A percentile compares a stretch with the other conserved stretches of the same genome.
Conservation (phyloP, 2,797 vertebrate genomes). For the Agapornis canus region DNA sequence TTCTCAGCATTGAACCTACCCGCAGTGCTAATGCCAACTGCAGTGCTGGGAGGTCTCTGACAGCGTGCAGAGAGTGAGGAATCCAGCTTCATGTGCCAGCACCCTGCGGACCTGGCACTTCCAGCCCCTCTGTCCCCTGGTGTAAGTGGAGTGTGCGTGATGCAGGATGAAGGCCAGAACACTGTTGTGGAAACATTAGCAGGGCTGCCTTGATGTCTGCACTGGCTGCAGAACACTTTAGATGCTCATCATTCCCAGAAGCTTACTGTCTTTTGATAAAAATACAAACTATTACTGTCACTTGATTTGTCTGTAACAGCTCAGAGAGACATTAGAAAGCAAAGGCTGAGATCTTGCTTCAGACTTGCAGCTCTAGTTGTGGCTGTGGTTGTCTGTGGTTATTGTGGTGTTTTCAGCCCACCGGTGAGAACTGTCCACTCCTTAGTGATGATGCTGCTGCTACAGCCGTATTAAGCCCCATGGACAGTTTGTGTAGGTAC, state of each 20-base stretch:
- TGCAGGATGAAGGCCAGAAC: conserved; percentile 4
- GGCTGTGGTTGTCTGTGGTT: neutral
- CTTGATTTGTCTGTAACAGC: neutral
- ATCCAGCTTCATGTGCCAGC: neutral
- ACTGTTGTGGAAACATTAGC: neutral
- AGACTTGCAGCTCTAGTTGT: neutral
- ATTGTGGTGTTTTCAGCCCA: neutral
- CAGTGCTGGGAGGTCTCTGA: neutral
- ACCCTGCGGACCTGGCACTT: neutral
- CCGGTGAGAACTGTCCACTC: neutral
- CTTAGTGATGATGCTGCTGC: neutral
- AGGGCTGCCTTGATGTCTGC: neutral
- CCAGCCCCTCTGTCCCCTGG: neutral
- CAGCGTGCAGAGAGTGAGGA: neutral
- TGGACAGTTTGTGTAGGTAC: neutral
- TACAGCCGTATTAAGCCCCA: neutral
- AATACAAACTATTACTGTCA: neutral
- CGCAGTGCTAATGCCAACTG: neutral
- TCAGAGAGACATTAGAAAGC: conserved; percentile 16
- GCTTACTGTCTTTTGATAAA: neutral
- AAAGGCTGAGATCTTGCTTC: neutral
- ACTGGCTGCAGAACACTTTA: neutral
- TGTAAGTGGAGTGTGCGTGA: neutral
- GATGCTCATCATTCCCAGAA: neutral
- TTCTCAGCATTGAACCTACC: neutral